Conservation (phyloP, 1,140 invertebrate genomes). For the Trachelipus rathkii region DNA sequence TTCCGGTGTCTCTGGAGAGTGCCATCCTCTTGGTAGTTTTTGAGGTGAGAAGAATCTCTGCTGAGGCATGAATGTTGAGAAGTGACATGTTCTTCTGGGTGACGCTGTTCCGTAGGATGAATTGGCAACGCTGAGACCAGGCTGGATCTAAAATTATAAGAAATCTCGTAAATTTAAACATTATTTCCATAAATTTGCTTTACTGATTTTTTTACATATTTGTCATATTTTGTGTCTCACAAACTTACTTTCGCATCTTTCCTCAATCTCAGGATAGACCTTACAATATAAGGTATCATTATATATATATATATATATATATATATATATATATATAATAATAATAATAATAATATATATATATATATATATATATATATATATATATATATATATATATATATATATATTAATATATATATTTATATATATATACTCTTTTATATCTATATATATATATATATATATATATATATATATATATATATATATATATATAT, state of each 20-base stretch:
- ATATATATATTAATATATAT: no score
- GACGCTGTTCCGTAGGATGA: neutral
- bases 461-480: no score
- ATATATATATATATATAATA: no score
- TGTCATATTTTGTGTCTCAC: neutral
- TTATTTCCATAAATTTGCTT: neutral
- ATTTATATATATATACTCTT: no score
- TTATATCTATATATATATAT: no score
- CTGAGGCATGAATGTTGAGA: neutral
- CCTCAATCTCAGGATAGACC: slow-evolving; percentile 2
- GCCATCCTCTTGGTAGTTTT: slow-evolving; percentile 1
- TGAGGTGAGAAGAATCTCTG: slow-evolving; percentile 8
- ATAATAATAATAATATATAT: no score
- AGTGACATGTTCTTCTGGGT: neutral
- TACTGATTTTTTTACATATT: neutral
- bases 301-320: no score
- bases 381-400: no score
- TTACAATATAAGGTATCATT: neutral
- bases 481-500: no score
- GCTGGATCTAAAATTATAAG: neutral
- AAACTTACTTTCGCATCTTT: slow-evolving; percentile 9
- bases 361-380: no score
- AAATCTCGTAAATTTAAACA: neutral
- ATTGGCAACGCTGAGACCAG: neutral
- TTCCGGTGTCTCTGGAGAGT: slow-evolving; percentile 10